phyloP scores from a whole-genome alignment of 2,113 vertebrate species.

The Onychorhynchus coronatus region DNA sequence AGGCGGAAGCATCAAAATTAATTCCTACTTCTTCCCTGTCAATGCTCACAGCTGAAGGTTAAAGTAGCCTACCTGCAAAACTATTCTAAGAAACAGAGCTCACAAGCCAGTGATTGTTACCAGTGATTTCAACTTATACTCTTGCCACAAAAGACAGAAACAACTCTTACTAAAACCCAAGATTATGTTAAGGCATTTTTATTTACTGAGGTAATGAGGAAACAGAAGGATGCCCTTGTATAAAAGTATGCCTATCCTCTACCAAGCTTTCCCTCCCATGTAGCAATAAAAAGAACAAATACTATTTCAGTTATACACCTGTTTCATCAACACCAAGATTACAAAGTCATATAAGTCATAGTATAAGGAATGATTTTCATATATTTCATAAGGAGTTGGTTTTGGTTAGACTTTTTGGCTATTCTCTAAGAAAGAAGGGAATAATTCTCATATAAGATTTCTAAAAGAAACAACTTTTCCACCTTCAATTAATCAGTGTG shows the following conservation, averaged over 20 bases:
- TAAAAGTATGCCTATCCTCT: not conserved
- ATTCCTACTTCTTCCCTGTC: not conserved
- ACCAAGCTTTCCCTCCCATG: not conserved
- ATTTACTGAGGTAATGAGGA: not conserved
- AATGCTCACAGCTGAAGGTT: not conserved
- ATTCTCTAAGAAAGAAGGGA: not conserved
- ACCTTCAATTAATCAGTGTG: not conserved
- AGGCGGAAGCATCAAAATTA: not conserved
- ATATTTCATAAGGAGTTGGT: not conserved
- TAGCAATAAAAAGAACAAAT: not conserved
- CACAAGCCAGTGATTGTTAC: accelerated
- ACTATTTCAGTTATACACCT: not conserved
- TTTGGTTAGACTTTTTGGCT: not conserved
- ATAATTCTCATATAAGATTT: not conserved
- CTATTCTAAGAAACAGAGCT: not conserved
- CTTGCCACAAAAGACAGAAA: not conserved
- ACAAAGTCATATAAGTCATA: not conserved
- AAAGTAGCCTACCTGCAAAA: not conserved
- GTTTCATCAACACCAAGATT: not conserved
- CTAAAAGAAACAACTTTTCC: not conserved
- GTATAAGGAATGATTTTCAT: not conserved
- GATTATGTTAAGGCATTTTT: not conserved
- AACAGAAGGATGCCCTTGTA: not conserved
- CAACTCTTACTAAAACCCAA: not conserved
- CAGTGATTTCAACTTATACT: not conserved